A percentile compares a stretch with the other conserved stretches of the same genome.
phyloP scores from a whole-genome alignment of 92 coral and sea anemone genomes.

The Palythoa caribaeorum region DNA sequence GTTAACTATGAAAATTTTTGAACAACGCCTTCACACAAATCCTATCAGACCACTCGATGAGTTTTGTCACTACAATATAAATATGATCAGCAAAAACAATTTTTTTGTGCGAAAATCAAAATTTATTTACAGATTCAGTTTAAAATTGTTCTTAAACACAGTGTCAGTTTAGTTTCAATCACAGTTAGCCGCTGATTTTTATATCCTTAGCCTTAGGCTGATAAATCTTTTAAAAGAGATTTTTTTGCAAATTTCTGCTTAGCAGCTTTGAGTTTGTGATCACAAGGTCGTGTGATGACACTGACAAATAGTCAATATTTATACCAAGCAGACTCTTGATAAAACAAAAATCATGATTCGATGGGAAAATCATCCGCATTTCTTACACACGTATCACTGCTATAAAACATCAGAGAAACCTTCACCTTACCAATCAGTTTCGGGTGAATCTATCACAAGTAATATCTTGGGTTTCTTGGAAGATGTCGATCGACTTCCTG shows the following conservation, averaged over 20 bases:
- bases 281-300: neutral
- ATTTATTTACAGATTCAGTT: neutral
- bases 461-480: constrained; percentile 84
- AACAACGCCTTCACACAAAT: neutral
- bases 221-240: neutral
- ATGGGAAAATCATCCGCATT: neutral
- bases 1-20: neutral
- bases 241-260: neutral
- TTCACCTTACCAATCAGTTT: constrained; percentile 88
- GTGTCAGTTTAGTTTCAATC: neutral
- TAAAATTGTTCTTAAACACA: neutral
- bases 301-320: neutral
- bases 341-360: neutral
- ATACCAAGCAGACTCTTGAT: neutral
- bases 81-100: neutral
- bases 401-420: neutral
- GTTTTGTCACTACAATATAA: neutral
- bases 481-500: constrained; percentile 54
- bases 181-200: neutral
- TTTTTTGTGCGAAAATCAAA: neutral
- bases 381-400: neutral
- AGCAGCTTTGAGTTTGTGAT: neutral
- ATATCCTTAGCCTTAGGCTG: neutral
- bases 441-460: constrained; percentile 91
- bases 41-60: neutral